Evolutionary conservation across 2,888 invertebrate species (phyloP).

Genomic region (Drosophila austrosaltans): DNA sequence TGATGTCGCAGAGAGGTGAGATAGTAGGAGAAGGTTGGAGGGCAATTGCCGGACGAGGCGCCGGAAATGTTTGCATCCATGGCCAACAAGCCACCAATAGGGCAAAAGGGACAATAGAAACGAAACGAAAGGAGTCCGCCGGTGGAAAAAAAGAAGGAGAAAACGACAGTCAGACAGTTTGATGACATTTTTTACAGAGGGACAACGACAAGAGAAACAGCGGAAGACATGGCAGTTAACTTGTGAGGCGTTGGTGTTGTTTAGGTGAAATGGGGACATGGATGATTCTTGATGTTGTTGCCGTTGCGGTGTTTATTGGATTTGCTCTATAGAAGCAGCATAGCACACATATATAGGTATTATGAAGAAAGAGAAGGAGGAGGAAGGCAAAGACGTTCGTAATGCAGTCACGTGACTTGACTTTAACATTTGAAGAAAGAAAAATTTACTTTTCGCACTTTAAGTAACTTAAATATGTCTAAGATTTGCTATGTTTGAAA

Average conservation of each 20-base stretch:
- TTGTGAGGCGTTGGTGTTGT: constrained; percentile 29
- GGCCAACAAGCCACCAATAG: constrained; percentile 27
- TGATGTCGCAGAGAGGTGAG: no score
- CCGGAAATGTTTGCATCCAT: constrained; percentile 41
- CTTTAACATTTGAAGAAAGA: constrained; percentile 33
- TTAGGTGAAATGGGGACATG: neutral
- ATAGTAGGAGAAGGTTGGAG: constrained; percentile 17
- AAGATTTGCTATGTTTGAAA: neutral
- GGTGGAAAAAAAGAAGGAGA: neutral
- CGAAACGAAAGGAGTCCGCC: neutral
- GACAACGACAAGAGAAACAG: constrained; percentile 5
- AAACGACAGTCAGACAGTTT: constrained; percentile 1
- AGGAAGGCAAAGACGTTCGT: neutral
- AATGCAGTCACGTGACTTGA: constrained; percentile 50
- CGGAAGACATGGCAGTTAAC: constrained; percentile 38
- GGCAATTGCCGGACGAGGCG: constrained; percentile 34
- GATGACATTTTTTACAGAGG: constrained; percentile 24
- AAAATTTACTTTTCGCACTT: constrained; percentile 11
- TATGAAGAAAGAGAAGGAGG: neutral
- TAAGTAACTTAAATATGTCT: constrained; percentile 12
- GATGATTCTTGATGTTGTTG: neutral
- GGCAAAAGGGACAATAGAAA: constrained; percentile 16
- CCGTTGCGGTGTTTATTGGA: constrained; percentile 1
- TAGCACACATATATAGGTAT: neutral
- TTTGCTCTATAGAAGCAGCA: neutral